phyloP scores from a whole-genome alignment of 2,888 invertebrate genomes.

The Entomobrya proxima region DNA sequence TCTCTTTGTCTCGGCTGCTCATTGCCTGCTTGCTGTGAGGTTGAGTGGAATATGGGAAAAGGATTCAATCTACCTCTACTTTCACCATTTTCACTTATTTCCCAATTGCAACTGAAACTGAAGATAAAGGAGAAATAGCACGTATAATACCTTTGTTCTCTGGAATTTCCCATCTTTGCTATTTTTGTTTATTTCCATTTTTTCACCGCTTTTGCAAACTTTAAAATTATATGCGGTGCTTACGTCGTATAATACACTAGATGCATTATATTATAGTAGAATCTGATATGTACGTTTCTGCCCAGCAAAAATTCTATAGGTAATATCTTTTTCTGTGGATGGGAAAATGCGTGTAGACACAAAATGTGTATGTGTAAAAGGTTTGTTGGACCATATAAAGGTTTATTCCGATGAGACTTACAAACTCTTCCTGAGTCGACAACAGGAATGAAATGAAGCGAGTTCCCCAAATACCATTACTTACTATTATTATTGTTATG shows the following conservation, averaged over 20 bases:
- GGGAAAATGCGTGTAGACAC: background rate
- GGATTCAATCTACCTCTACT: background rate
- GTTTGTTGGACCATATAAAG: slow-evolving; percentile 28
- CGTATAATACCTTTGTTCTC: background rate
- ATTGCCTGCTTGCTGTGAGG: background rate
- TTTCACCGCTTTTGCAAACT: too few species aligned
- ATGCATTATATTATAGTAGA: too few species aligned
- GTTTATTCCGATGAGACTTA: slow-evolving; percentile 57
- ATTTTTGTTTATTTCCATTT: too few species aligned
- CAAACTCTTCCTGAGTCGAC: slow-evolving; percentile 50
- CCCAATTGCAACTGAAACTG: slow-evolving; percentile 32
- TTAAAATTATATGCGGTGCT: too few species aligned
- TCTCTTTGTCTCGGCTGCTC: background rate
- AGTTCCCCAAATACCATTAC: slow-evolving; percentile 25
- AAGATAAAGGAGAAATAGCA: background rate
- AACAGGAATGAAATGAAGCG: slow-evolving; percentile 47
- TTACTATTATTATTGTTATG: slow-evolving; percentile 30
- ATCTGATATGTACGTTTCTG: too few species aligned
- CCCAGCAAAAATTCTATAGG: too few species aligned
- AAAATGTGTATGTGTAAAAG: background rate
- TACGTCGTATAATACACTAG: too few species aligned
- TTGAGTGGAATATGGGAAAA: slow-evolving; percentile 6
- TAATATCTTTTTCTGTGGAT: background rate
- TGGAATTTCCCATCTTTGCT: too few species aligned
- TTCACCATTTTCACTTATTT: background rate